Conservation (phyloP, 2,797 vertebrate genomes). For the Pseudochaenichthys georgianus region DNA sequence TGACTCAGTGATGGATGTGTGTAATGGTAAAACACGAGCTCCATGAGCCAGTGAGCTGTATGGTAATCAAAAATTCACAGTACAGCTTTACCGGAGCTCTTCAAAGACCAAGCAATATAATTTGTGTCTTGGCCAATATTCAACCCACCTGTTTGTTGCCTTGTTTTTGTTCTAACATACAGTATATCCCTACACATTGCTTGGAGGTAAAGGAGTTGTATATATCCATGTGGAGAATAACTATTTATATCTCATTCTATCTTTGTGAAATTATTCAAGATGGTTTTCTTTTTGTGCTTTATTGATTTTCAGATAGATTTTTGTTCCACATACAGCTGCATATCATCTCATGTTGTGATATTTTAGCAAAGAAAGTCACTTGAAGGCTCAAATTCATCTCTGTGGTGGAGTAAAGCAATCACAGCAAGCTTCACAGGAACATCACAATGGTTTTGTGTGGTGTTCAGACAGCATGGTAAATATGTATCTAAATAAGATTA, state of each 20-base stretch:
- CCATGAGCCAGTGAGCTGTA: constrained; percentile 64
- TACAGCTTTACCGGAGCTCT: constrained; percentile 65
- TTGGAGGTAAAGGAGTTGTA: constrained; percentile 16
- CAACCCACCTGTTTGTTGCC: constrained; percentile 46
- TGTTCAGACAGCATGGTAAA: constrained; percentile 75
- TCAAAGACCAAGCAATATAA: constrained; percentile 73
- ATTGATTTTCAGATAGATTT: constrained; percentile 47
- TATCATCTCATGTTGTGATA: constrained; percentile 8
- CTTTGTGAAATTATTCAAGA: constrained; percentile 33
- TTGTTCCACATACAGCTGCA: constrained; percentile 22
- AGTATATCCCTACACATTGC: constrained; percentile 6
- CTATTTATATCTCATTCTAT: constrained; percentile 11
- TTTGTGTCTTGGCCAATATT: constrained; percentile 64
- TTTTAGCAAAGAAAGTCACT: constrained; percentile 55
- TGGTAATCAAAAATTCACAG: constrained; percentile 68
- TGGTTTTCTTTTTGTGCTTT: constrained; percentile 10
- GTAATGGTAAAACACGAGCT: constrained; percentile 83
- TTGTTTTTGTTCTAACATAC: constrained; percentile 21
- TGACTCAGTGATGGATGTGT: constrained; percentile 86
- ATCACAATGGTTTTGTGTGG: constrained; percentile 74
- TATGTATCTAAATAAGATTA: constrained; percentile 81
- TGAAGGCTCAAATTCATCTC: constrained; percentile 59
- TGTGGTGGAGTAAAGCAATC: constrained; percentile 60
- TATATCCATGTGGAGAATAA: constrained; percentile 35
- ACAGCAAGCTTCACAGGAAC: constrained; percentile 54